phyloP scores from a whole-genome alignment of 2,113 vertebrate species.

The Ceyx margarethae region DNA sequence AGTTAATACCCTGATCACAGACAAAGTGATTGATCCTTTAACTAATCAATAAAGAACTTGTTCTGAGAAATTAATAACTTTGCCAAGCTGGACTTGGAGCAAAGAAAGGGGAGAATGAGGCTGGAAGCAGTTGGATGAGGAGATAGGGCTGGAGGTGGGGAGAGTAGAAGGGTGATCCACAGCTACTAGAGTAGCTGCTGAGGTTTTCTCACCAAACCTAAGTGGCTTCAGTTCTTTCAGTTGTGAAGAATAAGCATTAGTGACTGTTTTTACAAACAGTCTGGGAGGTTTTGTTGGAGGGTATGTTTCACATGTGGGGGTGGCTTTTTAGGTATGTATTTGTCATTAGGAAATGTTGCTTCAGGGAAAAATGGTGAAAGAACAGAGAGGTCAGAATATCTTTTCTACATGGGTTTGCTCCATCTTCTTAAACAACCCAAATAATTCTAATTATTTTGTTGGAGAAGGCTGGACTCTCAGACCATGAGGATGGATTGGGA shows the following conservation, averaged over 20 bases:
- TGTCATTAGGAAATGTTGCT: neutral
- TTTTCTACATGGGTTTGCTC: neutral
- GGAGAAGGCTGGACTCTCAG: neutral
- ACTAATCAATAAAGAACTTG: conserved; percentile 13
- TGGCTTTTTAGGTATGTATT: neutral
- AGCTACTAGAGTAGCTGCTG: neutral
- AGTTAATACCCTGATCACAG: neutral
- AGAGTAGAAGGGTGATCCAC: neutral
- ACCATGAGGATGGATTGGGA: neutral
- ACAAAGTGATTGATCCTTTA: conserved; percentile 38
- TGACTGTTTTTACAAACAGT: neutral
- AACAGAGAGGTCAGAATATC: neutral
- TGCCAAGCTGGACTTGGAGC: neutral
- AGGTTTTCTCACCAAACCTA: neutral
- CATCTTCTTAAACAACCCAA: neutral
- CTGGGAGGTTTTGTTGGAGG: neutral
- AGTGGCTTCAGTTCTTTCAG: neutral
- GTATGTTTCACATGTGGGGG: neutral
- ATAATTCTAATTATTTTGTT: neutral
- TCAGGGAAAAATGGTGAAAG: neutral
- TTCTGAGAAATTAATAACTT: conserved; percentile 43
- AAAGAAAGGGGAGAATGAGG: too few species aligned
- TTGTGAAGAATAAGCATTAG: neutral
- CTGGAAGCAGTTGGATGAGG: neutral
- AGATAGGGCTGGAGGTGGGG: neutral